Conservation (phyloP, 2,888 invertebrate species). For the Cryptosula pallasiana region DNA sequence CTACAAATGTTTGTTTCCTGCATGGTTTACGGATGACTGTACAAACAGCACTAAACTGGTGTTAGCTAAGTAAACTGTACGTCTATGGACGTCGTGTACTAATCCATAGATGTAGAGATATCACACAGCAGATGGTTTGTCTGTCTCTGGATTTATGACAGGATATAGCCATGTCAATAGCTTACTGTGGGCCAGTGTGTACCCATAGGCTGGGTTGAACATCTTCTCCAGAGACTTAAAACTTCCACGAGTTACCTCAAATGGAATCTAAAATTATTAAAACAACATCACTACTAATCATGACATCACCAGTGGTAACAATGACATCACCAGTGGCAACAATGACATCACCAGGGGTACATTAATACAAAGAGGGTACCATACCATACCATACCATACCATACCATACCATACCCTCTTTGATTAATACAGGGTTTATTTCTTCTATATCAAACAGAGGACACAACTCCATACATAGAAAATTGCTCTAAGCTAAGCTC, state of each 20-base stretch:
- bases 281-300: background rate
- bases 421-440: too few relatives aligned
- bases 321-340: too few relatives aligned
- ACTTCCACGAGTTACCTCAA: conserved; percentile 42
- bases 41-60: too few relatives aligned
- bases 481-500: background rate
- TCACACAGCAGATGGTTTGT: too few relatives aligned
- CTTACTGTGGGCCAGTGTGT: conserved; percentile 36
- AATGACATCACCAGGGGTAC: background rate
- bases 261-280: conserved; percentile 38
- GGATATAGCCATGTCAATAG: conserved; percentile 36
- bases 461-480: background rate
- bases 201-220: conserved; percentile 48
- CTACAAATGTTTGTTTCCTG: too few relatives aligned
- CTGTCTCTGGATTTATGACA: background rate
- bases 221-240: conserved; percentile 41
- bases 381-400: background rate
- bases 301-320: too few relatives aligned
- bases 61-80: too few relatives aligned
- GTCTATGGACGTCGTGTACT: too few relatives aligned
- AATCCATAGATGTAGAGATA: too few relatives aligned
- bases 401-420: too few relatives aligned
- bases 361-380: background rate
- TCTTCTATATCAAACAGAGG: background rate
- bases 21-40: too few relatives aligned